Evolutionary conservation across 2,797 vertebrate species (phyloP).

Genomic region (Columba guinea): DNA sequence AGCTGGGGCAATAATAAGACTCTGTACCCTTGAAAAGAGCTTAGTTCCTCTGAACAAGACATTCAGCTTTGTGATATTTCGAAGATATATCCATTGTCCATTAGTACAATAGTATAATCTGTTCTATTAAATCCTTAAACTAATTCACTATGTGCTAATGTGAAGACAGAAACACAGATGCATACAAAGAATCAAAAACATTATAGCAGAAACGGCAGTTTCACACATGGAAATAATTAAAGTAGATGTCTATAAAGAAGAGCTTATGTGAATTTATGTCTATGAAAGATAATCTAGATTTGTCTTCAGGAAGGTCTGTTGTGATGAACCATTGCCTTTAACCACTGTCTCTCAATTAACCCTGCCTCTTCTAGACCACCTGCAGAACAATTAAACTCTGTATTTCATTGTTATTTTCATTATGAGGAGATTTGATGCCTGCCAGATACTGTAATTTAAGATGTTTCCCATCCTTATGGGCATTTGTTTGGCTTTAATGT

Average conservation of each 20-base stretch:
- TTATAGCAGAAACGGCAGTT: background rate
- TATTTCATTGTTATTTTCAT: background rate
- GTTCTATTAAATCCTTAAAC: background rate
- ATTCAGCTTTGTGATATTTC: background rate
- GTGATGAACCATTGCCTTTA: background rate
- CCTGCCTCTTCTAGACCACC: background rate
- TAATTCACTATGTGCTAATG: background rate
- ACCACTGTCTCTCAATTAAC: background rate
- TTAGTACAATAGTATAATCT: background rate
- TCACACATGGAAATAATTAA: background rate
- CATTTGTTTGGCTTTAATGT: background rate
- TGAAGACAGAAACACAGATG: background rate
- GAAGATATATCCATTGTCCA: no score
- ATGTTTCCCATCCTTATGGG: background rate
- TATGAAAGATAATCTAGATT: background rate
- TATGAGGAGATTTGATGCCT: background rate
- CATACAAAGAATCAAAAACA: background rate
- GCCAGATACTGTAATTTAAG: background rate
- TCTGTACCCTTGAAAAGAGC: background rate
- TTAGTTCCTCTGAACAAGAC: background rate
- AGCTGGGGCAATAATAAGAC: background rate
- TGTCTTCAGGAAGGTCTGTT: background rate
- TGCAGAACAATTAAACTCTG: background rate
- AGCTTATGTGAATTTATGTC: background rate
- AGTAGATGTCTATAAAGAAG: background rate